Conservation (phyloP, 2,113 vertebrate species). For the Mirounga angustirostris region DNA sequence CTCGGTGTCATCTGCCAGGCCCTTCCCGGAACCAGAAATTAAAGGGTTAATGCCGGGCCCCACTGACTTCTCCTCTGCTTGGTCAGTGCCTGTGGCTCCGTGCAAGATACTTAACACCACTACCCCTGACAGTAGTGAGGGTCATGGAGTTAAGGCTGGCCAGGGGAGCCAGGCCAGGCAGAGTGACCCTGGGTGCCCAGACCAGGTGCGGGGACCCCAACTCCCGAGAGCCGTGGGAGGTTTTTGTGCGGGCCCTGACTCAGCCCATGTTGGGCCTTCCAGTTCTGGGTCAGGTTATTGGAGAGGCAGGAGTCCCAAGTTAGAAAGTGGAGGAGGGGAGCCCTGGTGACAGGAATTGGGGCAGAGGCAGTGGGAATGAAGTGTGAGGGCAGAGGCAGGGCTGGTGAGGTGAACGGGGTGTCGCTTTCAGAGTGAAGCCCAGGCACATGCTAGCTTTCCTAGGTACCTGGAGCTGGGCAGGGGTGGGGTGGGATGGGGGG, state of each 20-base stretch:
- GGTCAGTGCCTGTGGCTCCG: not conserved
- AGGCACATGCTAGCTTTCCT: not conserved
- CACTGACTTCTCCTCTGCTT: not conserved
- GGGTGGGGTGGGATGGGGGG: no score
- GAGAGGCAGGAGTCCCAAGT: not conserved
- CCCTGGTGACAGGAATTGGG: not conserved
- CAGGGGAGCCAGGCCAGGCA: not conserved
- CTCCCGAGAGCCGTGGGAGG: not conserved
- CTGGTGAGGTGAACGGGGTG: accelerated
- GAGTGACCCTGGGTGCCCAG: not conserved
- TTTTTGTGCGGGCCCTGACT: not conserved
- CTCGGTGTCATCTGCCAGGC: no score
- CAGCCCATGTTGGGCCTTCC: no score
- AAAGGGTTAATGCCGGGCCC: not conserved
- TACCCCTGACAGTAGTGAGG: not conserved
- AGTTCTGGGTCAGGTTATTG: not conserved
- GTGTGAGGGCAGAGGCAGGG: not conserved
- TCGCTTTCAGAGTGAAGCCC: no score
- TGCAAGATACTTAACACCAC: not conserved
- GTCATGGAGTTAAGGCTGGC: not conserved
- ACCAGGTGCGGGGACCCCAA: not conserved
- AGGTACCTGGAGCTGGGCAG: not conserved
- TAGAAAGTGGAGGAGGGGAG: not conserved
- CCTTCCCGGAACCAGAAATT: not conserved
- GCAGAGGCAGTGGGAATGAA: not conserved